Percentiles rank a stretch among this genome's conserved stretches.
Conservation (phyloP, 2,113 vertebrate species). For the Cyanocitta stelleri region DNA sequence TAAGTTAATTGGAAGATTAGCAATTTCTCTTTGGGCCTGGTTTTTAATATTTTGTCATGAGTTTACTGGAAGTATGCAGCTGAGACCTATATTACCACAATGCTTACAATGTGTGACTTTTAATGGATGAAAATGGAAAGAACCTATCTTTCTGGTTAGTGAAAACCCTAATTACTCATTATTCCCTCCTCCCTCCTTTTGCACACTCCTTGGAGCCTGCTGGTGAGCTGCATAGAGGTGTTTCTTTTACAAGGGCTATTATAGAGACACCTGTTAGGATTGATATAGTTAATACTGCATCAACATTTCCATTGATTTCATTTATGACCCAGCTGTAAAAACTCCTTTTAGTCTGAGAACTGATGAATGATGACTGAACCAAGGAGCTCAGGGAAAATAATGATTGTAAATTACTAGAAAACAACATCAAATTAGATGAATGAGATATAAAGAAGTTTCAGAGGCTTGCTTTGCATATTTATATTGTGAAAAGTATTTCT, state of each 20-base stretch:
- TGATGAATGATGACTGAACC: constrained; percentile 66
- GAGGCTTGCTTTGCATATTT: constrained; percentile 42
- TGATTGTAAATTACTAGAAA: constrained; percentile 27
- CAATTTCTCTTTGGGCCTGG: background rate
- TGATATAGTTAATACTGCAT: constrained; percentile 68
- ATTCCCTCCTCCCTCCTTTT: constrained; percentile 42
- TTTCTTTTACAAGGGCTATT: constrained; percentile 74
- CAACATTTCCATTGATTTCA: constrained; percentile 78
- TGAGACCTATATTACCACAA: background rate
- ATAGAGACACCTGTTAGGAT: constrained; percentile 72
- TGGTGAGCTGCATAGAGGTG: constrained; percentile 51
- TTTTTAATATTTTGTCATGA: background rate
- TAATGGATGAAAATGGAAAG: constrained; percentile 24
- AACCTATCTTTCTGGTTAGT: constrained; percentile 36
- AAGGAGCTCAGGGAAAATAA: constrained; percentile 38
- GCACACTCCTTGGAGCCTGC: constrained; percentile 22
- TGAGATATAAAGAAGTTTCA: constrained; percentile 59
- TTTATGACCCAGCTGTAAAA: constrained; percentile 81
- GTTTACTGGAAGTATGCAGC: constrained; percentile 24
- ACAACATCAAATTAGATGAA: constrained; percentile 42
- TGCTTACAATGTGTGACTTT: background rate
- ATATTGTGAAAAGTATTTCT: constrained; percentile 17
- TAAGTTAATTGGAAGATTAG: background rate
- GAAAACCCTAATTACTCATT: constrained; percentile 44
- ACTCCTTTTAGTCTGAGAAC: constrained; percentile 68